Base-by-base conservation (phyloP, 2,113 vertebrate genomes). In the Geothlypis trichas region DNA sequence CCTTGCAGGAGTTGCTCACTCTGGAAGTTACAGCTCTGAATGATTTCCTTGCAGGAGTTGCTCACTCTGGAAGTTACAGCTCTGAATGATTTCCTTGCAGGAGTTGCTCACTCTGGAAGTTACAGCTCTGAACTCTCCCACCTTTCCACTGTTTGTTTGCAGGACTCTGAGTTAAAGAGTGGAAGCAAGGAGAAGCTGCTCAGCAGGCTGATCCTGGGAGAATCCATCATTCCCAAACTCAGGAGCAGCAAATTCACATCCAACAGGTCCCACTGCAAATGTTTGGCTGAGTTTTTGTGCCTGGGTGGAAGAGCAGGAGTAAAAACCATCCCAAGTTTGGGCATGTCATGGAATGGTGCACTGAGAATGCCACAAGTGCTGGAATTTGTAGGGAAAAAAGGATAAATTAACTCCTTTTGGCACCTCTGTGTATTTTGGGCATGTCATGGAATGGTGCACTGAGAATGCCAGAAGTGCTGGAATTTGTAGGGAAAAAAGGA, bases 51-150 rank as follows among this genome's bases (percentile, higher is more conserved):
- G 66, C 82, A 81, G 55, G 5, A 76, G 42, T 74, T 59, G 31
- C 83, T 93, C 15, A 1, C 89, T 84, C 65, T 59, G 3, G 13
- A 52, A 78, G 11, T 54, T 42, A 20, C n/a, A n/a, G n/a, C n/a
- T n/a, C n/a, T n/a, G n/a, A 33, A 81, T 30, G 44, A 67, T 83
- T 91, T 92, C 88, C 88, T 87, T 61, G 66, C 82, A 81, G 55
- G 5, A 76, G 42, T 74, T 59, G 31, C 83, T 93, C 15, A 1
- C 89, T 84, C 65, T 59, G 3, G 13, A 52, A 78, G 11, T 54
- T 42, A 20, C 3, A 82, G 71, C 75, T 76, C 77, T 76, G 68
- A 11, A 35, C 22, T 89, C 77, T 89, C 44, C 71, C 55, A 82
- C 88, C 67, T 85, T 75, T 72, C 46, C 30, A 20, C 18, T 63